A percentile compares a stretch with the other conserved stretches of the same genome.
phyloP scores from a whole-genome alignment of 2,888 invertebrate species.

The Anodontia alba region DNA sequence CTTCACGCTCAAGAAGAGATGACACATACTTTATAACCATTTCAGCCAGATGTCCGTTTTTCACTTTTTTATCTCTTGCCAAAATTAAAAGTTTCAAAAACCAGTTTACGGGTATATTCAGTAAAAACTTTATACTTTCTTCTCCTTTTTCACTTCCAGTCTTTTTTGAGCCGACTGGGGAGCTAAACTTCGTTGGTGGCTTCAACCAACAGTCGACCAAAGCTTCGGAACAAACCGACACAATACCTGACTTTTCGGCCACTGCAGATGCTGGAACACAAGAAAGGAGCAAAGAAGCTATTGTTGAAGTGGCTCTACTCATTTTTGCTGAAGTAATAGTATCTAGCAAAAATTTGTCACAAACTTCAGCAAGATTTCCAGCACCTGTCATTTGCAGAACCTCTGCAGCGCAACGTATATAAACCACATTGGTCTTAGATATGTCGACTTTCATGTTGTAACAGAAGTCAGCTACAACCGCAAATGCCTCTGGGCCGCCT shows the following conservation, averaged over 20 bases:
- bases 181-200: conserved; percentile 73
- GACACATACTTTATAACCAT: conserved; percentile 70
- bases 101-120: conserved; percentile 76
- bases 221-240: conserved; percentile 75
- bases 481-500: conserved; percentile 82
- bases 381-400: conserved; percentile 81
- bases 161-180: conserved; percentile 63
- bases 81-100: conserved; percentile 72
- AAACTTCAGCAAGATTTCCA: conserved; percentile 78
- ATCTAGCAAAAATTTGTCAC: conserved; percentile 80
- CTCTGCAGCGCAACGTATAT: conserved; percentile 82
- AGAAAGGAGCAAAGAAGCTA: conserved; percentile 74
- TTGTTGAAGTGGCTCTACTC: conserved; percentile 69
- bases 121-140: conserved; percentile 64
- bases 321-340: conserved; percentile 79
- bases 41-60: conserved; percentile 68
- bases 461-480: conserved; percentile 83
- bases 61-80: conserved; percentile 75
- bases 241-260: conserved; percentile 76
- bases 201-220: conserved; percentile 81
- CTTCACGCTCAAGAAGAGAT: conserved; percentile 62
- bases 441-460: conserved; percentile 81
- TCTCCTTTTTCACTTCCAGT: conserved; percentile 61
- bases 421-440: conserved; percentile 78
- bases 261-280: conserved; percentile 74